Evolutionary conservation across 2,888 invertebrate genomes (phyloP).

Genomic region (Bombylius major): DNA sequence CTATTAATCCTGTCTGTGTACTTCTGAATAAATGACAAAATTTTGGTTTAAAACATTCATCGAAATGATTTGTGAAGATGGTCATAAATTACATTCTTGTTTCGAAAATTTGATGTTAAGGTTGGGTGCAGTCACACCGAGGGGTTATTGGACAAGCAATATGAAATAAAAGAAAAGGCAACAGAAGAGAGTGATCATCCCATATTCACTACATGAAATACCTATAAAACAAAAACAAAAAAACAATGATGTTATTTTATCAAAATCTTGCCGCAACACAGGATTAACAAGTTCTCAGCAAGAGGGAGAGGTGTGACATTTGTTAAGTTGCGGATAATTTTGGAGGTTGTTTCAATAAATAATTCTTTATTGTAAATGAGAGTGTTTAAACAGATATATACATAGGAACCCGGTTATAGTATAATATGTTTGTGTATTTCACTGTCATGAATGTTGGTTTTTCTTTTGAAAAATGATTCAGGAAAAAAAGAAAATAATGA

Average conservation of each 20-base stretch:
- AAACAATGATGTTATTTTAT: too few species aligned
- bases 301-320: conserved; percentile 14
- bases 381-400: too few species aligned
- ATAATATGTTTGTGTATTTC: too few species aligned
- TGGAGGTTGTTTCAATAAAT: conserved; percentile 6
- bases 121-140: too few species aligned
- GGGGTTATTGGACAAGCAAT: too few species aligned
- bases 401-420: too few species aligned
- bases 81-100: conserved; percentile 8
- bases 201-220: too few species aligned
- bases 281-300: conserved; percentile 11
- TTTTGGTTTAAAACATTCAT: conserved; percentile 1
- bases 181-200: not conserved
- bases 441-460: too few species aligned
- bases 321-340: conserved; percentile 15
- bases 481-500: too few species aligned
- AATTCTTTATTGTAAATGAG: not conserved
- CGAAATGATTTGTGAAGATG: conserved; percentile 14
- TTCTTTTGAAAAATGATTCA: too few species aligned
- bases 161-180: not conserved
- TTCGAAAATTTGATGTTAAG: not conserved
- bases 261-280: conserved; percentile 3
- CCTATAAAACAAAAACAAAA: too few species aligned
- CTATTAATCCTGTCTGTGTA: too few species aligned
- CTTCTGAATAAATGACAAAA: not conserved